Conservation (phyloP, 2,113 vertebrate species). For the Rana temporaria region DNA sequence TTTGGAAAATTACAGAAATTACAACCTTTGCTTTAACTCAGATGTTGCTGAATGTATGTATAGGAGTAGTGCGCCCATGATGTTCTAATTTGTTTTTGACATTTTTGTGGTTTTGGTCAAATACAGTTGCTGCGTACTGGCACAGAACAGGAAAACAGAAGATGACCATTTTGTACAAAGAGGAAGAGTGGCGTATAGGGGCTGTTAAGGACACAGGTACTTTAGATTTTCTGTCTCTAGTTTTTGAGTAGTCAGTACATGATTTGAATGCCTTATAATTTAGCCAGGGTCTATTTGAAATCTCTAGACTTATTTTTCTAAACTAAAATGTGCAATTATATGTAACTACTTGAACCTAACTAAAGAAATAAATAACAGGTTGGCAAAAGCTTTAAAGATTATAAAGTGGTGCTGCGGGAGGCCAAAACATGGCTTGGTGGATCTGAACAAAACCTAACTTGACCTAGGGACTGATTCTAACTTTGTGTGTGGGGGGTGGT, state of each 20-base stretch:
- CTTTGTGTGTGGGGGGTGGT: too few relatives aligned
- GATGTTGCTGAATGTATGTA: not conserved
- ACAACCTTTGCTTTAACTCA: not conserved
- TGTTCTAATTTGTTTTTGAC: slow-evolving; percentile 49
- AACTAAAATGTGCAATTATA: too few relatives aligned
- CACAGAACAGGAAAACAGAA: slow-evolving; percentile 8
- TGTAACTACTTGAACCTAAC: too few relatives aligned
- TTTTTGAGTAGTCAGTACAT: not conserved
- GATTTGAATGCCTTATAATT: too few relatives aligned
- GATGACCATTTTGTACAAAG: not conserved
- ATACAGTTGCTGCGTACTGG: slow-evolving; percentile 21
- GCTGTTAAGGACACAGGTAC: not conserved
- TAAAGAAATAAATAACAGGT: too few relatives aligned
- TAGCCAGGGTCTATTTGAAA: too few relatives aligned
- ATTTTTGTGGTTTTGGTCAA: slow-evolving; percentile 46
- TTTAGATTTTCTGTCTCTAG: not conserved
- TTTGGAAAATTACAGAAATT: slow-evolving; percentile 1
- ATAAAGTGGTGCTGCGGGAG: too few relatives aligned
- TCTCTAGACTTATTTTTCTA: too few relatives aligned
- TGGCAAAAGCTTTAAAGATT: too few relatives aligned
- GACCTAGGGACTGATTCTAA: too few relatives aligned
- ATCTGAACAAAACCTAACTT: too few relatives aligned
- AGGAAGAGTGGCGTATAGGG: not conserved
- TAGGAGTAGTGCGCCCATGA: not conserved
- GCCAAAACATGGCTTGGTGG: too few relatives aligned